Conservation (phyloP, 2,797 vertebrate genomes). For the Microtus californicus region DNA sequence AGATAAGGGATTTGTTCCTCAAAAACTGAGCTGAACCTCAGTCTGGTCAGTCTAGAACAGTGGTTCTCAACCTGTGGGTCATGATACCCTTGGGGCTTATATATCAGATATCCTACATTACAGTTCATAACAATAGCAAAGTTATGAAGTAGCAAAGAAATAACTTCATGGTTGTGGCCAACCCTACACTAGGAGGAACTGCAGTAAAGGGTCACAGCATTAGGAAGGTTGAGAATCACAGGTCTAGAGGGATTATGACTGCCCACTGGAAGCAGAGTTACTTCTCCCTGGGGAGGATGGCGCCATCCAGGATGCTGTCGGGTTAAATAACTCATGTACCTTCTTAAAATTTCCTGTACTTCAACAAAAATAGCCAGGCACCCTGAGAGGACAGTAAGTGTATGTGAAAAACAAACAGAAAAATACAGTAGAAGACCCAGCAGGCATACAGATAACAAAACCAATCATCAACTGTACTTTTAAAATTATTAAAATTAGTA, state of each 20-base stretch:
- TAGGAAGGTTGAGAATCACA: too few species aligned
- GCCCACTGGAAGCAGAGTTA: background rate
- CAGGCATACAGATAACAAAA: too few species aligned
- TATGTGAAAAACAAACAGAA: background rate
- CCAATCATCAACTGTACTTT: too few species aligned
- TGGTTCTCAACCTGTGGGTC: too few species aligned
- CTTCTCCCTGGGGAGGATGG: background rate
- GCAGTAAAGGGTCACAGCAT: too few species aligned
- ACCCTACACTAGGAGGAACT: too few species aligned
- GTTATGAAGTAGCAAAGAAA: too few species aligned
- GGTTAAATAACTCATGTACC: background rate
- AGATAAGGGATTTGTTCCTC: background rate
- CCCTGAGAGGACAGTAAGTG: background rate
- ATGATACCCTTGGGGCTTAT: too few species aligned
- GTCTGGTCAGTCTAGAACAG: background rate
- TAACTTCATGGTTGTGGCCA: too few species aligned
- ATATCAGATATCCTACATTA: too few species aligned
- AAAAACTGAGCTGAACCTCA: background rate
- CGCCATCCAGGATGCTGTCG: background rate
- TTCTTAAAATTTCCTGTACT: slow-evolving; percentile 1
- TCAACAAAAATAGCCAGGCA: background rate
- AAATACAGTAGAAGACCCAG: too few species aligned
- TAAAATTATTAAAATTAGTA: background rate
- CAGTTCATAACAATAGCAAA: too few species aligned
- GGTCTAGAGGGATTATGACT: background rate